phyloP scores from a whole-genome alignment of 2,888 invertebrate species.

The Pardosa pseudoannulata region DNA sequence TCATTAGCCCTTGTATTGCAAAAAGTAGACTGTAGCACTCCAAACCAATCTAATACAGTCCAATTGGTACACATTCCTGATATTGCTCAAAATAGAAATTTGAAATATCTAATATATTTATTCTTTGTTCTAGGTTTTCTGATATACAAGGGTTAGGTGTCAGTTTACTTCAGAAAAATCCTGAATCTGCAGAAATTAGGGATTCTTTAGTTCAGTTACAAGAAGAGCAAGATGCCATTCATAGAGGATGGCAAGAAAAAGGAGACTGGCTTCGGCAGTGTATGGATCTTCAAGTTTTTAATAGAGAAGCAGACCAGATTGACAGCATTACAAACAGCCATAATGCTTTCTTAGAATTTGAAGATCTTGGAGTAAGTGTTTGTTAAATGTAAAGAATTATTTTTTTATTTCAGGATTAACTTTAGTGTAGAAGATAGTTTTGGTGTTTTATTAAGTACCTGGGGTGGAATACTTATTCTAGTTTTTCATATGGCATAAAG shows the following conservation, averaged over 20 bases:
- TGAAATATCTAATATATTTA: no score
- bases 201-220: constrained; percentile 85
- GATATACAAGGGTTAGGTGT: constrained; percentile 86
- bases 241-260: constrained; percentile 89
- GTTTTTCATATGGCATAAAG: no score
- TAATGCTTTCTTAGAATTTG: constrained; percentile 93
- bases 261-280: constrained; percentile 91
- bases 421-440: not conserved
- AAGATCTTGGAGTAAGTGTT: constrained; percentile 86
- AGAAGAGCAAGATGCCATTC: constrained; percentile 86
- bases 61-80: no score
- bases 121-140: constrained; percentile 81
- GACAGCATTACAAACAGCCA: constrained; percentile 96
- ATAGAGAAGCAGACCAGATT: constrained; percentile 97
- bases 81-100: no score
- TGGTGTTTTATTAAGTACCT: no score
- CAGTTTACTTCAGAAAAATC: constrained; percentile 82
- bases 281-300: constrained; percentile 90
- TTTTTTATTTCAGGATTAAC: not conserved
- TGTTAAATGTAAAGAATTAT: not conserved
- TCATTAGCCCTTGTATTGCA: no score
- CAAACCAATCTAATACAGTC: no score
- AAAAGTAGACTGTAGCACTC: no score
- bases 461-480: no score
- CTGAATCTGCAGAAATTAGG: constrained; percentile 85